Conservation (phyloP, 2,888 invertebrate species). For the Melangyna quadrimaculata region DNA sequence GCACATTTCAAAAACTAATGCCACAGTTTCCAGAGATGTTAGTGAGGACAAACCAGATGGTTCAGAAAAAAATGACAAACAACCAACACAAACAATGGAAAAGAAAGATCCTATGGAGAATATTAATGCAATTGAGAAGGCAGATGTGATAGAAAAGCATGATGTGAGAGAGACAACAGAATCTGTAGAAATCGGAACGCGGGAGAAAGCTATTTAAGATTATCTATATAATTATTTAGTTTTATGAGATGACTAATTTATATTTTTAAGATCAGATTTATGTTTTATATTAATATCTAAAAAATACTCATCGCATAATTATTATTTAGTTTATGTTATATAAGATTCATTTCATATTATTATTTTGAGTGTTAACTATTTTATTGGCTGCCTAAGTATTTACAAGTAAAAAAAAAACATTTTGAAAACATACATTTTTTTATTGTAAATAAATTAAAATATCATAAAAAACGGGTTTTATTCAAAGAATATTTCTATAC, state of each 20-base stretch:
- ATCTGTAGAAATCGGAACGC: constrained; percentile 29
- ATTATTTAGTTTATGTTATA: constrained; percentile 31
- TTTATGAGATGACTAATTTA: constrained; percentile 3
- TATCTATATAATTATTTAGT: background rate
- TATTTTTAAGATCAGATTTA: constrained; percentile 37
- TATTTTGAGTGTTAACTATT: constrained; percentile 35
- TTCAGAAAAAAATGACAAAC: constrained; percentile 1
- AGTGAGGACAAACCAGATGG: constrained; percentile 19
- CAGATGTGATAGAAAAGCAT: constrained; percentile 51
- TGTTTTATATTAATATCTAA: constrained; percentile 20
- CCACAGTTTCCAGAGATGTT: constrained; percentile 23
- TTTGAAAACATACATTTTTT: background rate
- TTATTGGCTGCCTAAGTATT: constrained; percentile 41
- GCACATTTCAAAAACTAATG: constrained; percentile 35
- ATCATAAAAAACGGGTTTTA: background rate
- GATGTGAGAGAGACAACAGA: constrained; percentile 20
- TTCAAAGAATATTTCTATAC: too few relatives aligned
- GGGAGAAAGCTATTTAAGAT: constrained; percentile 49
- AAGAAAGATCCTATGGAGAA: constrained; percentile 41
- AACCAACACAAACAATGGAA: background rate
- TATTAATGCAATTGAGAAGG: constrained; percentile 53
- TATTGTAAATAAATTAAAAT: constrained; percentile 64
- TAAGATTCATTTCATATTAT: constrained; percentile 46
- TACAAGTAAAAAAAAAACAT: constrained; percentile 4
- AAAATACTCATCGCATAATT: constrained; percentile 57